Base-by-base conservation (phyloP, 1,140 invertebrate species). In the Drosophila aff. region DNA sequence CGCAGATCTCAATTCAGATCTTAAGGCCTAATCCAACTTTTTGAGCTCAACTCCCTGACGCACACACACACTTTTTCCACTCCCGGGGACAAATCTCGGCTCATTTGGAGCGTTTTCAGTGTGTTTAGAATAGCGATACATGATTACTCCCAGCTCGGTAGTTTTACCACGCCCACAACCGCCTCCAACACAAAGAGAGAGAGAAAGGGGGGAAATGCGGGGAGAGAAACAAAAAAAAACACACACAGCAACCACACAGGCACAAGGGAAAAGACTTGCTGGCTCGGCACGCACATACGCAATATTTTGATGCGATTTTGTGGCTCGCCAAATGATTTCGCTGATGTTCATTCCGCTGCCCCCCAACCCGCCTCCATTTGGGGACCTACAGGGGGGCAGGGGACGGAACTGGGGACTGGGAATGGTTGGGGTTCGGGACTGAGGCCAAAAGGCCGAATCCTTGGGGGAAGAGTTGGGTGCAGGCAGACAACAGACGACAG, bases 291-390 rank as follows among this genome's bases (percentile, higher is more conserved):
- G 82, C 82, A 78, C 82, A 85, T 66, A 74, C 82, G 82, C 82
- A 85, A 84, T 84, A 84, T 84, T 84, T 84, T 85, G 79, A 81
- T 82, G 82, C 82, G 80, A 84, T 81, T 84, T 76, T 84, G 78
- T 68, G 82, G 82, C 74, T 59, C 68, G 76, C 82, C 78, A 76
- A 85, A 84, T 84, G 69, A 77, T 85, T 85, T 73, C 49, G 67
- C 73, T 68, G 66, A 72, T 63, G 76, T 71, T 83, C 77, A 81
- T 83, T 79, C 64, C 53, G 55, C 57, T 72, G 46, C 15, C 46
- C 46, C 46, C 33, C 40, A 28, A 6, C 43, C 43, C 10, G 43
- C 44, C 40, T 40, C 23, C 44, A 21, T 43, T 68, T 15, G 13
- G 31, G 23, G 26, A 18, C 31, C n/a, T 21, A 3, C 13, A 21